Conservation (phyloP, 2,888 invertebrate genomes). For the Heteromyza rotundicornis region DNA sequence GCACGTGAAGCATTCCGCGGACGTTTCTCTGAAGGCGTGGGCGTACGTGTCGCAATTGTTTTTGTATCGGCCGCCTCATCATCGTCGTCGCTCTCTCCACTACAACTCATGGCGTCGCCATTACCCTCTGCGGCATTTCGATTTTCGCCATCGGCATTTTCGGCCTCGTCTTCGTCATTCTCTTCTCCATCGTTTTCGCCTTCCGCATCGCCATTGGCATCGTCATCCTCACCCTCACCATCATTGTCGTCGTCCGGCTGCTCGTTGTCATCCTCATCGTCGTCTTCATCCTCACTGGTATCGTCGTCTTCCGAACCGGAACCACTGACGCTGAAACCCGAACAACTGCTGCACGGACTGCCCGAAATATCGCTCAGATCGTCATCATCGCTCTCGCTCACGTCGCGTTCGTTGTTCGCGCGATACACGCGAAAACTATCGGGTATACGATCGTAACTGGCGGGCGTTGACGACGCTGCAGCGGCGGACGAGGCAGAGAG, state of each 20-base stretch:
- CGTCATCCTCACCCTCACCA: constrained; percentile 38
- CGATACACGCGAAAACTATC: constrained; percentile 67
- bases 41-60: constrained; percentile 18
- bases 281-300: constrained; percentile 60
- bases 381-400: constrained; percentile 60
- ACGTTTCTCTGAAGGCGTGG: constrained; percentile 20
- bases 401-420: constrained; percentile 60
- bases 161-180: constrained; percentile 33
- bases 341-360: constrained; percentile 62
- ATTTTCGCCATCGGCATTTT: constrained; percentile 24
- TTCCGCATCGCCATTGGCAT: constrained; percentile 26
- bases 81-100: constrained; percentile 32
- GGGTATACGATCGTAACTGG: constrained; percentile 57
- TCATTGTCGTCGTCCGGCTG: constrained; percentile 57
- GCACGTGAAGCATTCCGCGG: constrained; percentile 20
- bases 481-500: constrained; percentile 28
- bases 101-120: constrained; percentile 50
- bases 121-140: constrained; percentile 35
- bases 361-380: constrained; percentile 54
- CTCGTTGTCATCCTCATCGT: constrained; percentile 57
- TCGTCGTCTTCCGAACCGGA: constrained; percentile 58
- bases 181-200: constrained; percentile 36
- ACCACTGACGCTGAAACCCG: constrained; percentile 59
- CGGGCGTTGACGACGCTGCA: constrained; percentile 32
- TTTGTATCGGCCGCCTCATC: constrained; percentile 4